Evolutionary conservation across 1,140 invertebrate genomes (phyloP).

Genomic region (Pogonomyrmex barbatus): DNA sequence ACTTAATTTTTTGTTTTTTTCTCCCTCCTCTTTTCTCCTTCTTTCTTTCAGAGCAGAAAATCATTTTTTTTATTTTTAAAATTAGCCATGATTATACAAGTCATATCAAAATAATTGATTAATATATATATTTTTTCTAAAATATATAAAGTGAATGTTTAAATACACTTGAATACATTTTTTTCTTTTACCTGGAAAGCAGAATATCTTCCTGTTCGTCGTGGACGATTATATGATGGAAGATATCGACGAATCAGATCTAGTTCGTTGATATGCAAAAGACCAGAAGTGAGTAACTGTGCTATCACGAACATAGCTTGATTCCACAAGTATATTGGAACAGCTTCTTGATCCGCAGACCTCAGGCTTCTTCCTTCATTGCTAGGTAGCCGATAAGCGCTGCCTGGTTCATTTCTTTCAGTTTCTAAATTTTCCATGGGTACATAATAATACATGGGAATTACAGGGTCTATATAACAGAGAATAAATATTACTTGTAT

Average conservation of each 20-base stretch:
- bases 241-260: conserved; percentile 98
- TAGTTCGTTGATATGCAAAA: conserved; percentile 97
- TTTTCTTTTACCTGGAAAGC: conserved; percentile 94
- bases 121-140: background rate
- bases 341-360: conserved; percentile 84
- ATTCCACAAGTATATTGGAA: conserved; percentile 93
- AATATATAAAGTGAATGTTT: background rate
- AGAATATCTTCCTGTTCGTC: conserved; percentile 96
- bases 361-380: conserved; percentile 83
- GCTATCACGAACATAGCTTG: conserved; percentile 98
- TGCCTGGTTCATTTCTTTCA: conserved; percentile 91
- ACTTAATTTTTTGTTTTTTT: background rate
- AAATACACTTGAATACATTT: background rate
- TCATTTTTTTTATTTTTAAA: background rate
- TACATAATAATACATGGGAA: conserved; percentile 96
- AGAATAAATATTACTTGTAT: conserved; percentile 1
- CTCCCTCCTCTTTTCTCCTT: too few species aligned
- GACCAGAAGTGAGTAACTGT: conserved; percentile 94
- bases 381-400: conserved; percentile 88
- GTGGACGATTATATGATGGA: conserved; percentile 97
- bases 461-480: conserved; percentile 91
- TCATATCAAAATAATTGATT: background rate
- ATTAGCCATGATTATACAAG: background rate
- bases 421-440: conserved; percentile 92
- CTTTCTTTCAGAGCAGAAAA: background rate